Base-by-base conservation (phyloP, 2,888 invertebrate species). In the Pycnomerus fuliginosus region DNA sequence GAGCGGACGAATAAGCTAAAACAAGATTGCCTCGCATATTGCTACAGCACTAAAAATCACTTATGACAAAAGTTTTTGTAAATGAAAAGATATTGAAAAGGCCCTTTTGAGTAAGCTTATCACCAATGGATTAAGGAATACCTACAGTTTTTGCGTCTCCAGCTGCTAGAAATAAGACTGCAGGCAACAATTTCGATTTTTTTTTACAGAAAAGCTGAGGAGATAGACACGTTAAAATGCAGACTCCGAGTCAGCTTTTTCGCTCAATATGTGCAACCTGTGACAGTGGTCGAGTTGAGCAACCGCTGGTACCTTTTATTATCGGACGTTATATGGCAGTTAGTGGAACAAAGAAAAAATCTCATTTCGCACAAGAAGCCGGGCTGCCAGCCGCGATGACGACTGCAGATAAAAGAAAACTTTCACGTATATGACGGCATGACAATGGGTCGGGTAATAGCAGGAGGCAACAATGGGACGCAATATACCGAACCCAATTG, bases 401-500 rank as follows among this genome's bases (percentile, higher is more conserved):
- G 63, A 65, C 58, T 64, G 57, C 55, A 65, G 65, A 69, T 68
- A 67, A 69, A 69, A 64, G 67, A 67, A 59, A 65, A 62, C 61
- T 64, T 69, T 64, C 64, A 60, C 65, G 65, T 65, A 65, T 65
- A 64, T 68, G 68, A 68, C 62, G 60, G 60, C 59, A 58, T 52
- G 55, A 68, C 68, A 69, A 69, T 68, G 58, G 64, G n/a, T 48
- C 55, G 59, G 52, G 62, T 64, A 65, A 69, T 69, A 68, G 66
- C 61, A 58, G 58, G 56, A 54, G n/a, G 61, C 61, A 61, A 69
- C 68, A 69, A 69, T 64, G 55, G 65, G 57, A 60, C 57, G 66
- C 68, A 68, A 69, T 68, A 69, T 68, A 62, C 61, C 63, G 61
- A 58, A 56, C 58, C 67, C 46, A 67, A 68, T 68, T 68, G 64